These are phyloP conservation scores for Drosophila pseudotalamancana DNA, from an alignment of 2,888 invertebrate genomes.

Conservation along the genomic window DNA sequence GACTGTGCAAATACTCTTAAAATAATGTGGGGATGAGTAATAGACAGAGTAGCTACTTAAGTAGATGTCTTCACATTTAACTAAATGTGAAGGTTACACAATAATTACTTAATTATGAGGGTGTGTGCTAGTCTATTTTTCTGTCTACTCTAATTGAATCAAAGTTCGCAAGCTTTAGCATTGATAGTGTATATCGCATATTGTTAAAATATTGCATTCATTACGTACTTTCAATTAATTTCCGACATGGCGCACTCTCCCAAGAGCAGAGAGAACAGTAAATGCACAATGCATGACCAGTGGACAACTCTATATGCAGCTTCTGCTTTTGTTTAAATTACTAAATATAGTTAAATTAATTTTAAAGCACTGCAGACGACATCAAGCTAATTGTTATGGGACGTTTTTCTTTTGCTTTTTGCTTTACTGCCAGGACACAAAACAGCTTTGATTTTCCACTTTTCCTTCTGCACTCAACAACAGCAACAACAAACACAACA, in stretches of 20 bases:
- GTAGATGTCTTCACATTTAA: background rate
- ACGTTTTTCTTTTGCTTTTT: conserved; percentile 39
- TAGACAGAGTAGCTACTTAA: background rate
- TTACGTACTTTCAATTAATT: conserved; percentile 47
- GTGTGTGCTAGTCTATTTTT: background rate
- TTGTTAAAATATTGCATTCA: conserved; percentile 8
- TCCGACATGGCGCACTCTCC: conserved; percentile 32
- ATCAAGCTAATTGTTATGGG: conserved; percentile 65
- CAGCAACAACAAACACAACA: conserved; percentile 13
- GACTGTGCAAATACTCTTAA: conserved; percentile 36
- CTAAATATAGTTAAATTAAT: conserved; percentile 47
- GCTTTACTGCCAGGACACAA: conserved; percentile 35
- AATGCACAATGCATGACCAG: conserved; percentile 4
- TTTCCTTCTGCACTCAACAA: conserved; percentile 48
- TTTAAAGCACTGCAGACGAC: conserved; percentile 54
- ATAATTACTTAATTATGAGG: conserved; percentile 15
- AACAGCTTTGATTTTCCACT: conserved; percentile 68
- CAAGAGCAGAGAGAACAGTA: conserved; percentile 9
- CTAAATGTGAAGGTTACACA: conserved; percentile 36
- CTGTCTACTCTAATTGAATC: too few species aligned
- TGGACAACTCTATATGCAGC: background rate
- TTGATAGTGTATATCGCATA: conserved; percentile 8
- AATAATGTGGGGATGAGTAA: background rate
- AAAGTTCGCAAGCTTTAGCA: conserved; percentile 15
- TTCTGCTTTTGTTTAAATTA: conserved; percentile 23